These are phyloP conservation scores for Cladorhizidae sp. DNA, from an alignment of 37 sponge, comb jelly and placozoan genomes.

Conservation along the genomic window DNA sequence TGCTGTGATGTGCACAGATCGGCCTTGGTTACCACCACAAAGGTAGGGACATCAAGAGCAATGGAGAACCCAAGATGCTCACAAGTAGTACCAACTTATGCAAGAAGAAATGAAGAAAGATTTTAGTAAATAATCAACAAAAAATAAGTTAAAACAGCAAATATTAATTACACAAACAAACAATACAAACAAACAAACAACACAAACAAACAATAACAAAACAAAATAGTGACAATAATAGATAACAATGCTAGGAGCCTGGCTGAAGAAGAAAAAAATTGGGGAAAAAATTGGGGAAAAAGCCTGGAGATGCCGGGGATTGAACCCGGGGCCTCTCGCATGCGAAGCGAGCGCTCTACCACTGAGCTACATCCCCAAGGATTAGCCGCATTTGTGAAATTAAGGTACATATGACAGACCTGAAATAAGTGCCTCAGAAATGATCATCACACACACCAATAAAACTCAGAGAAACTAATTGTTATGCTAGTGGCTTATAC, in stretches of 20 bases:
- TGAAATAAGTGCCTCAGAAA: no score
- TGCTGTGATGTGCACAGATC: constrained; percentile 75
- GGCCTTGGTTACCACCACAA: constrained; percentile 91
- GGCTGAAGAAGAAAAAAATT: constrained; percentile 2
- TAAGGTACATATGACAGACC: not conserved
- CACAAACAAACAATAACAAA: no score
- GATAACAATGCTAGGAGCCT: not conserved
- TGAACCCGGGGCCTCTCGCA: constrained; percentile 99
- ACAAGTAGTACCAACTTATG: constrained; percentile 87
- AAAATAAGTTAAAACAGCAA: not conserved
- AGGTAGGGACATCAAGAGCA: constrained; percentile 82
- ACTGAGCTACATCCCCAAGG: constrained; percentile 99
- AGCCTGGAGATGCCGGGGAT: constrained; percentile 99
- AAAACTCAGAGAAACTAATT: no score
- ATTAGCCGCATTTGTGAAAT: not conserved
- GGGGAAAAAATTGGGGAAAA: constrained; percentile 40
- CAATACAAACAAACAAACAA: no score
- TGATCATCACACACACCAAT: no score
- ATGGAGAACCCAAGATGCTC: constrained; percentile 88
- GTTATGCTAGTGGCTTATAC: no score
- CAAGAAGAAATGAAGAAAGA: not conserved
- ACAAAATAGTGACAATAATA: no score
- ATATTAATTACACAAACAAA: not conserved
- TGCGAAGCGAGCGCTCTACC: constrained; percentile 99
- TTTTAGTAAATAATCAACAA: no score